Base-by-base conservation (phyloP, 2,888 invertebrate species). In the Linyphia triangularis region DNA sequence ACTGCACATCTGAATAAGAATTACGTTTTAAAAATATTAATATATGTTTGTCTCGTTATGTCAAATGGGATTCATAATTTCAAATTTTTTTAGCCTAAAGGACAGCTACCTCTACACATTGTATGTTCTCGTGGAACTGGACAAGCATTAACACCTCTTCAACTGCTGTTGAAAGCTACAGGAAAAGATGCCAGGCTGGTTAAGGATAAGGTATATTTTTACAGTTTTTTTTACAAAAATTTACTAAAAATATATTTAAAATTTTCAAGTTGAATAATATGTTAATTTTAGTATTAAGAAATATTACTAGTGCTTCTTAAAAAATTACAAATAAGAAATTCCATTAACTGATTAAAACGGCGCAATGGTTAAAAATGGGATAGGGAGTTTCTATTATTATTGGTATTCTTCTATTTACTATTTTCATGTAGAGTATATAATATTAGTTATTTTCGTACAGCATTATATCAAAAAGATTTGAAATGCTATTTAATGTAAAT, bases 41-140 rank as follows among this genome's bases (percentile, higher is more conserved):
- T n/a, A n/a, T n/a, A n/a, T n/a, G n/a, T n/a, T n/a, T n/a, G n/a
- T n/a, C n/a, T n/a, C n/a, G n/a, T n/a, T n/a, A n/a, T n/a, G n/a
- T n/a, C n/a, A n/a, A n/a, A n/a, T n/a, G n/a, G n/a, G n/a, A n/a
- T n/a, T n/a, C n/a, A n/a, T n/a, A n/a, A n/a, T n/a, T n/a, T n/a
- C n/a, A n/a, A n/a, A n/a, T n/a, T n/a, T n/a, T 63, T 93, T 43
- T 93, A 99, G 98, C 96, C 97, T 89, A 96, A 96, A 90, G 96
- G 97, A 91, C 98, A 99, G 93, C 96, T 98, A 6, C 96, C 99
- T 1, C 96, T 99, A 1, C 99, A 99, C 94, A 94, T 99, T 93
- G 98, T 98, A 90, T 97, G 98, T 81, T 96, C 96, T 91, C 95
- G 99, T 91, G 96, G 97, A 93, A 97, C 97, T 0, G 98, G 97